These are phyloP conservation scores for Aporrectodea caliginosa DNA, from an alignment of 1,140 invertebrate species.

Conservation along the genomic window DNA sequence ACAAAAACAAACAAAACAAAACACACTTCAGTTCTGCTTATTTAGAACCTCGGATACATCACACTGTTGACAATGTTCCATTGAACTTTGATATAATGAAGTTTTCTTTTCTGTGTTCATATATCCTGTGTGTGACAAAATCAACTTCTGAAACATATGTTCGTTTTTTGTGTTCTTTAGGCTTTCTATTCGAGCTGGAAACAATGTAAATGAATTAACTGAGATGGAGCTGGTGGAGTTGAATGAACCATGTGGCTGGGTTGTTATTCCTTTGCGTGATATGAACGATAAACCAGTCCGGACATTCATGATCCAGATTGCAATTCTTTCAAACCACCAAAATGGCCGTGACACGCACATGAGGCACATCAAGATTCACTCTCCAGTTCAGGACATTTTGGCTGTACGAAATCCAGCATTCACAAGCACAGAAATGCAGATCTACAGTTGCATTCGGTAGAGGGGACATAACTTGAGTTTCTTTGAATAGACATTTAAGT, in stretches of 20 bases:
- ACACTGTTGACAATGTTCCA: no score
- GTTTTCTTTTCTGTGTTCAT: no score
- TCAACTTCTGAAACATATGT: no score
- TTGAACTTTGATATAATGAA: no score
- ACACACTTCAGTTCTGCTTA: no score
- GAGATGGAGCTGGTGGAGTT: conserved; percentile 93
- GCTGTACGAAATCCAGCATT: conserved; percentile 73
- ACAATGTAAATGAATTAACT: conserved; percentile 95
- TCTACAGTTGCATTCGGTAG: conserved; percentile 72
- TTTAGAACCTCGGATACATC: no score
- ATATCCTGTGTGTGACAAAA: no score
- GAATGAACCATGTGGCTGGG: conserved; percentile 92
- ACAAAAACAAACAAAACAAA: no score
- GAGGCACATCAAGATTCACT: conserved; percentile 92
- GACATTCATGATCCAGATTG: conserved; percentile 87
- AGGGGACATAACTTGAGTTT: no score
- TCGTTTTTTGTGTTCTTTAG: no score
- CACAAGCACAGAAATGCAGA: conserved; percentile 74
- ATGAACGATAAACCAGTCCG: conserved; percentile 79
- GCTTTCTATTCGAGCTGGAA: conserved; percentile 90
- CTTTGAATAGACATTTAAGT: no score
- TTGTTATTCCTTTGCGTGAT: conserved; percentile 79
- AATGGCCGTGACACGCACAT: conserved; percentile 97
- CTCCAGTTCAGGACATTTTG: conserved; percentile 73
- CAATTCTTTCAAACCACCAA: conserved; percentile 88